Base-by-base conservation (phyloP, 2,888 invertebrate genomes). In the Hydrotaea diabolus region DNA sequence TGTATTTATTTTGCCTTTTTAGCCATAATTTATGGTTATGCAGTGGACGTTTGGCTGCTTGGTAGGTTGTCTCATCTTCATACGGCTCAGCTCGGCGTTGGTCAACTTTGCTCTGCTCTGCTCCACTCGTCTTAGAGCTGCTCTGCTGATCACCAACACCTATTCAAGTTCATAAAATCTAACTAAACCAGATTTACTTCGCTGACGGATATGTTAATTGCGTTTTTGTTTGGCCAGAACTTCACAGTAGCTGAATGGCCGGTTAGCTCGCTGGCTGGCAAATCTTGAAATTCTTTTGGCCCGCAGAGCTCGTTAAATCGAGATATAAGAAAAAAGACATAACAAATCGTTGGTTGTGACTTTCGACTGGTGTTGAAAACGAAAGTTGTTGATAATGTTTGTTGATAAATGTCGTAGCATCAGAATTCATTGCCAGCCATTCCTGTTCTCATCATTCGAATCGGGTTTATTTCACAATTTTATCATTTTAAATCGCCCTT, bases 131-230 rank as follows among this genome's bases (percentile, higher is more conserved):
- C 36, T 36, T n/a, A n/a, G 36, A 36, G 39, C 39, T 39, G 36
- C 36, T 62, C 13, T 8, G 53, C 53, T 17, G 17, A 53, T 55
- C 55, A 2, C 4, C 55, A 21, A 5, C 53, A 53, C 53, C 55
- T 39, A 39, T 55, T 55, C 55, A 55, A 55, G 55, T 55, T 55
- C 55, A 55, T 17, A 55, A n/a, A n/a, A 21, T 39, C 55, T 53
- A 26, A 62, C 62, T 62, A 64, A 36, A 64, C 64, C 36, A 64
- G 64, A 39, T 64, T 64, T 64, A 36, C 15, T 21, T 39, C 39
- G 9, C 7, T 39, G 3, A 4, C 7, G 19, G 11, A 55, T 21
- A 55, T 36, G 36, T 64, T 64, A 64, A 64, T 64, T 64, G 36
- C 17, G 26, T 15, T 36, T 64, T 64, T 36, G 39, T 4, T 11